Evolutionary conservation across 2,888 invertebrate species (phyloP), one percentile per base, ranked within the genome.

Genomic region (Lydus trimaculatus): DNA sequence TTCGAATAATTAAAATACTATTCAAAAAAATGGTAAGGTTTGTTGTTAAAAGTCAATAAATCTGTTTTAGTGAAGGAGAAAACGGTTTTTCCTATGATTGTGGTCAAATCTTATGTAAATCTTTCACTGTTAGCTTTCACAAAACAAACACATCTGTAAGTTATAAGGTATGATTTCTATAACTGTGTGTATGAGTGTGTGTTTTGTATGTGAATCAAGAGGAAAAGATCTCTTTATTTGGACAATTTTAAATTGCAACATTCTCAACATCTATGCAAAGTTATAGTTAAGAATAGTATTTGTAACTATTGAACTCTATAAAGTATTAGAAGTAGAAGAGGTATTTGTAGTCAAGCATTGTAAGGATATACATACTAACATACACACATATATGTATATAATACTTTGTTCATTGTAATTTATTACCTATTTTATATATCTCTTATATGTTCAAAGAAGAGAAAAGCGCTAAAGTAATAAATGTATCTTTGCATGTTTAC

Each of bases 381-480:
- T 56, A 56, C 25, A n/a, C n/a, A 56, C 15, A 25, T 61, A 64
- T 66, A 43, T 59, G 60, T 64, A 68, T 64, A 65, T 68, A 71
- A 48, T 67, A 72, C 71, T 75, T 76, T 74, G 74, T 75, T 74
- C 65, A 67, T 61, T 31, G 65, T 72, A 67, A 74, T 73, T 70
- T 73, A 73, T 73, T 65, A 63, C 72, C 72, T 64, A 69, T 72
- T 71, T 72, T 74, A 71, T 71, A 36, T 31, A 39, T 52, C 43
- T 43, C 43, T 25, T 61, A 60, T 66, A 66, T 56, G 56, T 56
- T 28, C 28, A 56, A 28, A 56, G 56, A 63, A 66, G 63, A 69
- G 69, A 63, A 69, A 66, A 69, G 69, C 69, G 69, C 69, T 58
- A 69, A 69, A 66, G 69, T 66, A 69, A 69, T 69, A 66, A 69